Conservation (phyloP, 2,888 invertebrate genomes). For the Andrena praecox region DNA sequence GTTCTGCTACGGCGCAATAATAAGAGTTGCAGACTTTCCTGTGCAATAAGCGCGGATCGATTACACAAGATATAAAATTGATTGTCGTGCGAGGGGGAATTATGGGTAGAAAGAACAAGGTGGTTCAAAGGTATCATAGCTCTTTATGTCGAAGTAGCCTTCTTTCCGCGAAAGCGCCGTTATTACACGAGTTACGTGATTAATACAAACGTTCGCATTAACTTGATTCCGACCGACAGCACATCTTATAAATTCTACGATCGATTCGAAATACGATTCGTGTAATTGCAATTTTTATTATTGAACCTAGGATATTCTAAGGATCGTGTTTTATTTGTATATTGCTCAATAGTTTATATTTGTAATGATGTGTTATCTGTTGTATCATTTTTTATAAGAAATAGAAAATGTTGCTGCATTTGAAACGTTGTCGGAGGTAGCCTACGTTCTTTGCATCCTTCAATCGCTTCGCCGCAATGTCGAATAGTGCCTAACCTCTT, state of each 20-base stretch:
- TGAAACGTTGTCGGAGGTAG: slow-evolving; percentile 63
- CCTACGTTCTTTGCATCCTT: not conserved
- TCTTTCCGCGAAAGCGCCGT: slow-evolving; percentile 10
- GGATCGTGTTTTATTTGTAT: slow-evolving; percentile 84
- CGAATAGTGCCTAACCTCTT: not conserved
- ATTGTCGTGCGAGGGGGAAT: slow-evolving; percentile 11
- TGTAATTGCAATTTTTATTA: slow-evolving; percentile 80
- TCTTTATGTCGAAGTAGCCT: slow-evolving; percentile 18
- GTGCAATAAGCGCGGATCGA: slow-evolving; percentile 72
- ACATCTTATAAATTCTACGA: slow-evolving; percentile 32
- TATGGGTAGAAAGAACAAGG: slow-evolving; percentile 10
- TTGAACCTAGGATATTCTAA: slow-evolving; percentile 81
- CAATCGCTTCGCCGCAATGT: not conserved
- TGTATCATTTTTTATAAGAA: slow-evolving; percentile 85
- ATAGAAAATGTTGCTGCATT: slow-evolving; percentile 85
- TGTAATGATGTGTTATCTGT: slow-evolving; percentile 85
- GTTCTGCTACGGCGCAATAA: slow-evolving; percentile 79
- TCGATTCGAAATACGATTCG: slow-evolving; percentile 52
- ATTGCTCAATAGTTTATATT: slow-evolving; percentile 85
- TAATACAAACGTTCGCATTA: not conserved
- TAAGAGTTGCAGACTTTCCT: slow-evolving; percentile 74
- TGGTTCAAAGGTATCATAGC: slow-evolving; percentile 15
- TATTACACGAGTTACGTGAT: slow-evolving; percentile 15
- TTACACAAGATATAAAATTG: slow-evolving; percentile 18
- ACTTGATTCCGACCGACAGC: slow-evolving; percentile 13